A percentile compares a stretch with the other conserved stretches of the same genome.
Evolutionary conservation across 1,140 invertebrate genomes (phyloP).

Genomic region (Sycobia sp.): DNA sequence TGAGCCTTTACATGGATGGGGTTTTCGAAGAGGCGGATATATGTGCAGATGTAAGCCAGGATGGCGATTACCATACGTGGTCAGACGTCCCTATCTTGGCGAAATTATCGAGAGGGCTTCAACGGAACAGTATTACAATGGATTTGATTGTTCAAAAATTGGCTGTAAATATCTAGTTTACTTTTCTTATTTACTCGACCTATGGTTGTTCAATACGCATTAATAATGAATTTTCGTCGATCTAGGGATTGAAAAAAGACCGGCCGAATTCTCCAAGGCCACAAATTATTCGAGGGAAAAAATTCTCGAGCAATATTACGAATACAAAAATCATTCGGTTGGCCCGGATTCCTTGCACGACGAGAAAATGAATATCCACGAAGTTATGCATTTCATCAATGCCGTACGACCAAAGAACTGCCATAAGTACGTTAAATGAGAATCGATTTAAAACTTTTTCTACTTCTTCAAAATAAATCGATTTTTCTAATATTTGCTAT

Average conservation of each 20-base stretch:
- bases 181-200: slow-evolving; percentile 1
- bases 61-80: slow-evolving; percentile 82
- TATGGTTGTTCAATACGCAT: slow-evolving; percentile 15
- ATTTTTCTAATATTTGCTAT: not conserved
- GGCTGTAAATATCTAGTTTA: slow-evolving; percentile 75
- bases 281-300: slow-evolving; percentile 71
- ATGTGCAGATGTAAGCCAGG: slow-evolving; percentile 93
- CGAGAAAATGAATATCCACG: slow-evolving; percentile 75
- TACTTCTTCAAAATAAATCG: too few relatives aligned
- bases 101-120: slow-evolving; percentile 93
- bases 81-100: slow-evolving; percentile 88
- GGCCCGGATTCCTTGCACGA: slow-evolving; percentile 69
- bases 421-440: slow-evolving; percentile 59
- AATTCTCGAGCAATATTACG: slow-evolving; percentile 74
- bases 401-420: slow-evolving; percentile 77
- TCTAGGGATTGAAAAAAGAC: slow-evolving; percentile 80
- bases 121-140: slow-evolving; percentile 87
- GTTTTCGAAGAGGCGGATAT: slow-evolving; percentile 93
- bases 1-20: slow-evolving; percentile 95
- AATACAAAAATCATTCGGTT: slow-evolving; percentile 72
- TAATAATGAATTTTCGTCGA: slow-evolving; percentile 10
- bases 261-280: slow-evolving; percentile 77
- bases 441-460: too few relatives aligned
- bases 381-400: slow-evolving; percentile 76
- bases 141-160: slow-evolving; percentile 89